Percentiles rank a stretch among this genome's conserved stretches.
These are phyloP conservation scores for Itoplectis maculator DNA, from an alignment of 2,888 invertebrate species.

Conservation along the genomic window DNA sequence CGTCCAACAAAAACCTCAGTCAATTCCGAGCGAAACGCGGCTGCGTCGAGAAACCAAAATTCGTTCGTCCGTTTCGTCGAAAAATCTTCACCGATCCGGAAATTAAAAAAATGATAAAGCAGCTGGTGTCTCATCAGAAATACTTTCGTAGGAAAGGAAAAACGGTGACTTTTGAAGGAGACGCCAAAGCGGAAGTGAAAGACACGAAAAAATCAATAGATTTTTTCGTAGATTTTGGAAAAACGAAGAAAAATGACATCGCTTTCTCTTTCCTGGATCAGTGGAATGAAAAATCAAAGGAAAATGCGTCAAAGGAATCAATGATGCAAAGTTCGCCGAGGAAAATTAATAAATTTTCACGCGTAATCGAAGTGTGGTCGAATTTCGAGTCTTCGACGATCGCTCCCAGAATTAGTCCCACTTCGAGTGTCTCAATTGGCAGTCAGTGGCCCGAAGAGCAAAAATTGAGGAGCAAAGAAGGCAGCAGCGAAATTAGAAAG, in stretches of 20 bases:
- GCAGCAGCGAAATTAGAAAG: constrained; percentile 26
- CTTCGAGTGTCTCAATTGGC: constrained; percentile 24
- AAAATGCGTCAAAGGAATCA: background rate
- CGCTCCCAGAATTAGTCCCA: background rate
- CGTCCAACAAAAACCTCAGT: background rate
- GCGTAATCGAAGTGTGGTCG: constrained; percentile 62
- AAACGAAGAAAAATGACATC: background rate
- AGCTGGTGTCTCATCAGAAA: constrained; percentile 14
- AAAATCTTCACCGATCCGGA: constrained; percentile 50
- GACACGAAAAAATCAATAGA: background rate
- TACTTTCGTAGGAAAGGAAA: background rate
- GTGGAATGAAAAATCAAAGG: constrained; percentile 10
- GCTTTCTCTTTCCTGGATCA: background rate
- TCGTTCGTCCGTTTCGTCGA: background rate
- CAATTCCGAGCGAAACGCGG: constrained; percentile 40
- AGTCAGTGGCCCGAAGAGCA: constrained; percentile 29
- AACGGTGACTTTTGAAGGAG: constrained; percentile 20
- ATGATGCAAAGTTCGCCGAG: no score
- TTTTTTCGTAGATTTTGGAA: background rate
- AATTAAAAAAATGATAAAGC: constrained; percentile 59
- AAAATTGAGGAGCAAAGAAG: constrained; percentile 15
- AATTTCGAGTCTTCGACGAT: constrained; percentile 37
- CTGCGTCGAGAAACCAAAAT: constrained; percentile 56
- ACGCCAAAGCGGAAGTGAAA: background rate
- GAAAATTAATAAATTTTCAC: constrained; percentile 48